Base-by-base conservation (phyloP, 2,113 vertebrate species). In the Colaptes auratus region DNA sequence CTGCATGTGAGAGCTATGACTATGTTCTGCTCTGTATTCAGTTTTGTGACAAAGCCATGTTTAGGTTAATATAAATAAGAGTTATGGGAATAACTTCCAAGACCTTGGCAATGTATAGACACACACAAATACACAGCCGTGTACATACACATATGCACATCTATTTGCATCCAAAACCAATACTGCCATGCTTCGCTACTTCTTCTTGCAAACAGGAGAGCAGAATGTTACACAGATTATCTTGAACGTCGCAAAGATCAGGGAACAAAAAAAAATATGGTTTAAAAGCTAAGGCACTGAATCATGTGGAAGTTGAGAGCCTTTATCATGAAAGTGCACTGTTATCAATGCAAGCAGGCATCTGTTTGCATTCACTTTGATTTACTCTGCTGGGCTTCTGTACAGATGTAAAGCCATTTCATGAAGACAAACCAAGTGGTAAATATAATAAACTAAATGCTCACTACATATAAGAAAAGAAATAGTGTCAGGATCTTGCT, bases 351-450 rank as follows among this genome's bases (percentile, higher is more conserved):
- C 36, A 69, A 92, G 69, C 52, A 95, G 63, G 21, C 21, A 65
- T 82, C 63, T 84, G 70, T 70, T 52, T 82, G 21, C 44, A 70
- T 82, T 92, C 33, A 59, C 28, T 96, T 95, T 88, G 59, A 96
- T 93, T 93, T 95, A 85, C 12, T 86, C 67, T 55, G 6, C 15
- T 28, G 33, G 50, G 12, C 33, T 33, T 65, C 94, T 93, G 92
- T 65, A 92, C 69, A 73, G 73, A 94, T 86, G 72, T 91, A 92
- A 96, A 90, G 20, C 13, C 75, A 33, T 88, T 96, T 96, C 93
- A n/a, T 33, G 75, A 95, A 89, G 89, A 89, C 8, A 87, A 97
- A 95, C 66, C 17, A 36, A 95, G 30, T 88, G 13, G 52, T 74
- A 94, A 93, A 92, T 90, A 44, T 28, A 92, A 89, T 86, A 94